Evolutionary conservation across 1,140 invertebrate genomes (phyloP), one percentile per base, ranked within the genome.

Genomic region (Bemisia tabaci): DNA sequence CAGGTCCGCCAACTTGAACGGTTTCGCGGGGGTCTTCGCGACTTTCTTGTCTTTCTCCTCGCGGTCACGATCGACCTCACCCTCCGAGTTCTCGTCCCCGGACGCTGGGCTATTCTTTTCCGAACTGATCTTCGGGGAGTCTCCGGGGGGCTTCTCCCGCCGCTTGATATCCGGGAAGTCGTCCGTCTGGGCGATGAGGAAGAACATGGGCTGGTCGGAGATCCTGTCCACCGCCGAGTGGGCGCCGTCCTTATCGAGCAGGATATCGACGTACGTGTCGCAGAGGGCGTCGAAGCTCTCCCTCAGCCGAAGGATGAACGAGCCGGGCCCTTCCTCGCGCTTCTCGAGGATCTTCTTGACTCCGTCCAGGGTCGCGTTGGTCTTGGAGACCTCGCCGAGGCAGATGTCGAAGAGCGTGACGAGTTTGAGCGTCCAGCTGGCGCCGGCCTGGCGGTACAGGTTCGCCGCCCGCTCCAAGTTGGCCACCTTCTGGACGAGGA

Each of bases 401-500:
- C 87, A 86, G 62, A 94, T 80, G 74, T 95, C 90, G 63, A 95
- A 87, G 22, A 94, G 76, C 0, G 90, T 85, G 61, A 94, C 88
- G n/a, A 92, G 86, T 74, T 92, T 91, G 1, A 95, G 87, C 1
- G 92, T 87, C 87, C 92, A 94, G 17, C 91, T 89, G 1, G 91
- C 90, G 26, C 90, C 91, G n/a, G 92, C 90, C 77, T 94, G 92
- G 68, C 90, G 90, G 74, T 95, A 97, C 22, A 95, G 77, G 79
- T 96, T 96, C 0, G 93, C 92, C 12, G 92, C 91, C 71, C 90
- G 84, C 58, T 90, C 88, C 65, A 94, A 82, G 72, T 90, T 89
- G 0, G 88, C 90, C 0, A 96, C 92, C 81, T 95, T 96, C 77
- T 96, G 92, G 60, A 95, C 85, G 2, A 96, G 81, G 75, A 96